Conservation (phyloP, 2,888 invertebrate species). For the Dryobotodes eremita region DNA sequence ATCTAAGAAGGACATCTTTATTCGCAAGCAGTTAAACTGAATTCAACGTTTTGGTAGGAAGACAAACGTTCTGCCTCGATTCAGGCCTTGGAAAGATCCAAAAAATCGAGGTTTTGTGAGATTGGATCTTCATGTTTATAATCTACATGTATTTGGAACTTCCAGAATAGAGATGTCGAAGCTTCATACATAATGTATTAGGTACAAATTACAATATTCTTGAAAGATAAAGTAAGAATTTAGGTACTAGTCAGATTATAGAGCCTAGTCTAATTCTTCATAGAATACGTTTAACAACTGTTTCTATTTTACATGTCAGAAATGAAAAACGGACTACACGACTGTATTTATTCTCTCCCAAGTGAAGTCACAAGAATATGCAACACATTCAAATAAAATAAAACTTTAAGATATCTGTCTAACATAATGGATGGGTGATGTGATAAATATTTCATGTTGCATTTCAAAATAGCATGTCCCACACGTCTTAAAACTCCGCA, state of each 20-base stretch:
- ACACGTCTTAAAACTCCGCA: conserved; percentile 19
- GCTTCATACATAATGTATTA: conserved; percentile 48
- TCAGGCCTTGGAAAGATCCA: conserved; percentile 73
- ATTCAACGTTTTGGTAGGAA: conserved; percentile 82
- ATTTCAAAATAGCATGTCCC: conserved; percentile 33
- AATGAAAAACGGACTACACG: neutral
- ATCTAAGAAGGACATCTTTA: conserved; percentile 87
- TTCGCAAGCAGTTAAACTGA: conserved; percentile 87
- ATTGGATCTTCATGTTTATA: conserved; percentile 61
- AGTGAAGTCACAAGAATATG: conserved; percentile 11
- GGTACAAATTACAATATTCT: conserved; percentile 36
- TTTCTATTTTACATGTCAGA: conserved; percentile 7
- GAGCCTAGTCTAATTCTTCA: neutral
- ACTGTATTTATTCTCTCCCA: neutral
- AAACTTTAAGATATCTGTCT: conserved; percentile 22
- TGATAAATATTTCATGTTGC: conserved; percentile 43
- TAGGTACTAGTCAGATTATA: neutral
- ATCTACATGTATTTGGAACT: conserved; percentile 56
- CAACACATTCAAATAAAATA: conserved; percentile 34
- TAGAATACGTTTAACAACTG: conserved; percentile 4
- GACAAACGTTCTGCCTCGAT: conserved; percentile 78
- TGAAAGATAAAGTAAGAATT: conserved; percentile 22
- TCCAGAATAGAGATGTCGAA: conserved; percentile 39
- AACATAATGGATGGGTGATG: conserved; percentile 16
- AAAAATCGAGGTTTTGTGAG: conserved; percentile 73